phyloP scores from a whole-genome alignment of 2,113 vertebrate species.

The Barbus barbus region DNA sequence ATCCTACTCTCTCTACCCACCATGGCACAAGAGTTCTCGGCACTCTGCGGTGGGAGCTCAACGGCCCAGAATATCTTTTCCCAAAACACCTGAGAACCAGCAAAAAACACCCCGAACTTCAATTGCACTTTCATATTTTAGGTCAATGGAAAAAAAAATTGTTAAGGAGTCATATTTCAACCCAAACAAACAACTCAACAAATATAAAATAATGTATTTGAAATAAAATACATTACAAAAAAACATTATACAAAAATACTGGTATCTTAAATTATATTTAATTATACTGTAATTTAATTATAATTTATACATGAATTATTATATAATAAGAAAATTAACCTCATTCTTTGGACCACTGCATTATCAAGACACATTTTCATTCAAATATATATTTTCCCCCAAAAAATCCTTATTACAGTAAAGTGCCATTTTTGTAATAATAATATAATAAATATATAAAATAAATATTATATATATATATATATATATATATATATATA shows the following conservation, averaged over 20 bases:
- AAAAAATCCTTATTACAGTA: too few species aligned
- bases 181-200: not conserved
- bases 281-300: too few species aligned
- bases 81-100: slow-evolving; percentile 44
- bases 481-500: too few species aligned
- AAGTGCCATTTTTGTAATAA: too few species aligned
- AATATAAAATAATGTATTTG: not conserved
- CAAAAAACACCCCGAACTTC: not conserved
- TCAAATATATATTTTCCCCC: too few species aligned
- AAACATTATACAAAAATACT: too few species aligned
- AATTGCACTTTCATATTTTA: not conserved
- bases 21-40: slow-evolving; percentile 36
- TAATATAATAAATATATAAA: too few species aligned
- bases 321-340: too few species aligned
- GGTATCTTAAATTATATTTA: not conserved
- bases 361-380: too few species aligned
- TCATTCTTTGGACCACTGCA: too few species aligned
- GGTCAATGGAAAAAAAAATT: not conserved
- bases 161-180: not conserved
- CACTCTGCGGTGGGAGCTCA: slow-evolving; percentile 10
- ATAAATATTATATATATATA: too few species aligned
- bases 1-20: slow-evolving; percentile 36
- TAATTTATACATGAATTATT: too few species aligned
- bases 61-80: slow-evolving; percentile 32
- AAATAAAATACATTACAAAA: not conserved